phyloP scores from a whole-genome alignment of 2,888 invertebrate species.

The Cecidostiba fungosa region DNA sequence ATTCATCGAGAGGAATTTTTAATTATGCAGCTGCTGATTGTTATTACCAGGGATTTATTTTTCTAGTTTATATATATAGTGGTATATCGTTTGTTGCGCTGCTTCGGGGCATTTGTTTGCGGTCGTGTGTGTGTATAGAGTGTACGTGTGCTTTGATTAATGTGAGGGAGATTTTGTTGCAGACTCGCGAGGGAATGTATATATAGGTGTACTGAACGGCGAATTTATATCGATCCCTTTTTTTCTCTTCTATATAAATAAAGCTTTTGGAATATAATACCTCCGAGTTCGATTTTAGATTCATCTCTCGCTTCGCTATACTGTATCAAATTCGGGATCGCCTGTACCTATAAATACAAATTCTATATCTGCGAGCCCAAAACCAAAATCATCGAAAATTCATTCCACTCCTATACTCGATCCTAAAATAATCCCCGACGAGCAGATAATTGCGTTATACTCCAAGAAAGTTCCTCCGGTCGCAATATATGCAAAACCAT shows the following conservation, averaged over 20 bases:
- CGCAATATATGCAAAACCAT: background rate
- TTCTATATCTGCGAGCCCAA: background rate
- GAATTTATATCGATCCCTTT: background rate
- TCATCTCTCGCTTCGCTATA: background rate
- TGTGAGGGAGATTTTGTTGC: background rate
- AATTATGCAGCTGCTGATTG: conserved; percentile 28
- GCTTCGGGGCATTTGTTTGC: background rate
- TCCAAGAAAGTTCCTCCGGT: background rate
- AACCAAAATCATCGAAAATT: background rate
- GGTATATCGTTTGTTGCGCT: background rate
- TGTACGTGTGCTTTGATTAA: background rate
- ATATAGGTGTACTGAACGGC: too few species aligned
- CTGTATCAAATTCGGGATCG: too few species aligned
- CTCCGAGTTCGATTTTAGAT: background rate
- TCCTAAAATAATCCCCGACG: background rate
- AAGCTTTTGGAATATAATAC: background rate
- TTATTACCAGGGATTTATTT: background rate
- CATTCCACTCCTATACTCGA: background rate
- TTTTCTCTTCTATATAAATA: background rate
- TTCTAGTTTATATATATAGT: background rate
- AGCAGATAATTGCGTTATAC: background rate
- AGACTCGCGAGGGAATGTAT: background rate
- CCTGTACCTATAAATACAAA: too few species aligned
- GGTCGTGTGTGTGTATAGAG: background rate
- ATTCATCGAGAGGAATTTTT: conserved; percentile 60